phyloP scores from a whole-genome alignment of 1,140 invertebrate genomes.

The Caenorhabditis tropicalis region DNA sequence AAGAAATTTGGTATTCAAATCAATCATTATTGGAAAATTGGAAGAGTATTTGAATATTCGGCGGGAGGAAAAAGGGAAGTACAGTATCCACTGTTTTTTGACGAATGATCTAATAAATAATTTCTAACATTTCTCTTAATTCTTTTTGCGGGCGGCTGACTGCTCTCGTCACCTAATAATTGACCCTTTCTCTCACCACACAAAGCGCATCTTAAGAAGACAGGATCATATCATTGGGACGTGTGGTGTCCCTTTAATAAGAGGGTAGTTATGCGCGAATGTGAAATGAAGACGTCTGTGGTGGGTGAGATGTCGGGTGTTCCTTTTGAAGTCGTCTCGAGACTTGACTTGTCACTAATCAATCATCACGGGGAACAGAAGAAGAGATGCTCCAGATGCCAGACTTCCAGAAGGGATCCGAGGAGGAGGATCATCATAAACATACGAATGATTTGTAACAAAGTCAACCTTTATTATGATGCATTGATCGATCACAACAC shows the following conservation, averaged over 20 bases:
- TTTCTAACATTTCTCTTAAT: background rate
- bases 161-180: constrained; percentile 2
- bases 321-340: background rate
- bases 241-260: background rate
- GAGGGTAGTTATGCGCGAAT: background rate
- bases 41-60: no score
- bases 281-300: constrained; percentile 28
- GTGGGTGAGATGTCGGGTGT: background rate
- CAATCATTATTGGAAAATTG: background rate
- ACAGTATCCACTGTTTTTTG: no score
- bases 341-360: background rate
- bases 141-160: no score
- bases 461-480: constrained; percentile 28
- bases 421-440: background rate
- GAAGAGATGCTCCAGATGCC: background rate
- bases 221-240: background rate
- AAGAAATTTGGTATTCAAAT: background rate
- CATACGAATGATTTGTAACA: background rate
- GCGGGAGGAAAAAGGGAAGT: background rate
- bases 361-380: background rate
- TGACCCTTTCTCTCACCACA: no score
- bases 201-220: background rate
- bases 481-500: background rate
- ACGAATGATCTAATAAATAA: background rate
- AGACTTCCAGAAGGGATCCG: background rate